Base-by-base conservation (phyloP, 2,888 invertebrate genomes). In the Coleophora flavipennella region DNA sequence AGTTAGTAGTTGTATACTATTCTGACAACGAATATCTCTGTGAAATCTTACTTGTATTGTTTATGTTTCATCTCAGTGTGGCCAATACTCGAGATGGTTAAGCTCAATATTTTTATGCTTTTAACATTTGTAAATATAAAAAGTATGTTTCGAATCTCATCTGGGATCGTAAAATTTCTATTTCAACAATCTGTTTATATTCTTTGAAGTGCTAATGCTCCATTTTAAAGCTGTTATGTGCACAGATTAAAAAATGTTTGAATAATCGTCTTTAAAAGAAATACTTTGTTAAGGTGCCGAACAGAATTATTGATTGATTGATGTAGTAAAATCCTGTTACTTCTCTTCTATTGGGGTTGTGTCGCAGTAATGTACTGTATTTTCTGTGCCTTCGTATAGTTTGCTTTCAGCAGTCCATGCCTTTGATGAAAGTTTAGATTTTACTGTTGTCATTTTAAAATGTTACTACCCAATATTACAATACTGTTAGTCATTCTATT, bases 11-110 rank as follows among this genome's bases (percentile, higher is more conserved):
- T 63, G 51, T 63, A 63, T 67, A 68, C 61, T 65, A 57, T 66
- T 62, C 62, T 71, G 59, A 79, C 81, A 83, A 83, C 80, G 81
- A 83, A 80, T 70, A 59, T 66, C 57, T 70, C 75, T 78, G 74
- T 78, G 71, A 76, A 67, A 62, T 57, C 49, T 45, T 43, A 55
- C 57, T 55, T 54, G 55, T 45, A 40, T 44, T 36, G 53, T 57
- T 67, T 59, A 53, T 56, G 57, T 56, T 51, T 50, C 40, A 42
- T 53, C 46, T 43, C 45, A 43, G 42, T 48, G 47, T 48, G 20
- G 20, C 20, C 20, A 20, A 20, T 20, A 20, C 45, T 25, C 28
- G 49, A 50, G 45, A 47, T 53, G 48, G 53, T 53, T 42, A 40
- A 62, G 58, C 59, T 62, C 55, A 59, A 62, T 55, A 50, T 52